These are phyloP conservation scores for Morus bassanus DNA, from an alignment of 2,797 vertebrate species.

Conservation along the genomic window DNA sequence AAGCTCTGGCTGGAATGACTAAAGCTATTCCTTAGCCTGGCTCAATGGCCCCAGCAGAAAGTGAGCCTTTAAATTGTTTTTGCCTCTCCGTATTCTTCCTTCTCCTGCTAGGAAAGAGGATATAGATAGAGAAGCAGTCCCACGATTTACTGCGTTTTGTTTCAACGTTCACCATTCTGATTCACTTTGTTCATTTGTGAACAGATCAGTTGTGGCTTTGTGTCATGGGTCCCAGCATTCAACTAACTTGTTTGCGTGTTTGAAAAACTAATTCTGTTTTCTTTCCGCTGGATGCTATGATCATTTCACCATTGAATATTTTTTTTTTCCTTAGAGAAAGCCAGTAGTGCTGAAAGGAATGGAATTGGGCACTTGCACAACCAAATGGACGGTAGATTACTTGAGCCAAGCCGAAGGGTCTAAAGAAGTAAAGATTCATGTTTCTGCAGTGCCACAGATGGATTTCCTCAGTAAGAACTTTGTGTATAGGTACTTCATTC, in stretches of 20 bases:
- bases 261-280: not conserved
- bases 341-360: constrained; percentile 86
- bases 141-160: not conserved
- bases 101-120: not conserved
- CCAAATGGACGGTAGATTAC: constrained; percentile 87
- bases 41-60: not conserved
- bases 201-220: not conserved
- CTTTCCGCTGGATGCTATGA: not conserved
- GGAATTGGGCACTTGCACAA: constrained; percentile 82
- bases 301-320: not conserved
- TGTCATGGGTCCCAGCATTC: not conserved
- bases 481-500: constrained; percentile 86
- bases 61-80: not conserved
- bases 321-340: constrained; percentile 76
- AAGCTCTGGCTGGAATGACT: not conserved
- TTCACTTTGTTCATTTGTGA: not conserved
- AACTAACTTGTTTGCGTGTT: not conserved
- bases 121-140: not conserved
- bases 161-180: not conserved
- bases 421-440: constrained; percentile 90
- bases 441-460: constrained; percentile 86
- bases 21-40: not conserved
- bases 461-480: constrained; percentile 96
- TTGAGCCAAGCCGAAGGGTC: constrained; percentile 77
- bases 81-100: not conserved